Conservation (phyloP, 2,888 invertebrate genomes). For the Drosophila atripex region DNA sequence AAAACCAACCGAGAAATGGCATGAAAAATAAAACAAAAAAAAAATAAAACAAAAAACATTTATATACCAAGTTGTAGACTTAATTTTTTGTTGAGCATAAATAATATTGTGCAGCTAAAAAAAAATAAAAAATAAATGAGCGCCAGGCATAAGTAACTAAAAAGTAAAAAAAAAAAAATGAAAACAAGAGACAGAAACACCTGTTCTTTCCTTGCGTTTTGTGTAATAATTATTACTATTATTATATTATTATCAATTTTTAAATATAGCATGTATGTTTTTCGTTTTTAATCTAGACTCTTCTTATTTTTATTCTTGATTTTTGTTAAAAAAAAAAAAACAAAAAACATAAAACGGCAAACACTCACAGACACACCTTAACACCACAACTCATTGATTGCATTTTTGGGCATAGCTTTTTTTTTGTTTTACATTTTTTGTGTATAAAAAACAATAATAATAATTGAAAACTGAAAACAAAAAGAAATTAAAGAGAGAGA, state of each 20-base stretch:
- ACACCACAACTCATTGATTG: constrained; percentile 22
- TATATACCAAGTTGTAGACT: constrained; percentile 52
- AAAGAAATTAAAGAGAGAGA: constrained; percentile 22
- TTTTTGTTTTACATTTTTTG: constrained; percentile 29
- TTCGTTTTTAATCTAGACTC: constrained; percentile 52
- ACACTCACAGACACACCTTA: constrained; percentile 7
- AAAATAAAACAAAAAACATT: constrained; percentile 38
- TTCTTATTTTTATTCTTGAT: constrained; percentile 46
- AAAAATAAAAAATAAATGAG: constrained; percentile 1
- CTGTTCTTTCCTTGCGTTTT: constrained; percentile 45
- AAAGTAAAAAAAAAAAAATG: constrained; percentile 33
- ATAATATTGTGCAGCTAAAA: constrained; percentile 32
- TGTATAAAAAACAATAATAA: constrained; percentile 6
- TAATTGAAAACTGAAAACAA: neutral
- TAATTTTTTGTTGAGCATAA: constrained; percentile 50
- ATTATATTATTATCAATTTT: constrained; percentile 58
- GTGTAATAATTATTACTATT: constrained; percentile 63
- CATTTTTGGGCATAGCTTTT: constrained; percentile 39
- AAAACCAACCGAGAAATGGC: neutral
- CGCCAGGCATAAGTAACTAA: constrained; percentile 27
- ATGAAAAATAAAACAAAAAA: neutral
- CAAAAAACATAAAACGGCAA: constrained; percentile 33
- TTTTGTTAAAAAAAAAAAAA: constrained; percentile 25
- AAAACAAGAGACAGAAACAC: constrained; percentile 15
- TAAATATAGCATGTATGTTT: constrained; percentile 60